Evolutionary conservation across 2,113 vertebrate genomes (phyloP).

Genomic region (Crocuta crocuta): DNA sequence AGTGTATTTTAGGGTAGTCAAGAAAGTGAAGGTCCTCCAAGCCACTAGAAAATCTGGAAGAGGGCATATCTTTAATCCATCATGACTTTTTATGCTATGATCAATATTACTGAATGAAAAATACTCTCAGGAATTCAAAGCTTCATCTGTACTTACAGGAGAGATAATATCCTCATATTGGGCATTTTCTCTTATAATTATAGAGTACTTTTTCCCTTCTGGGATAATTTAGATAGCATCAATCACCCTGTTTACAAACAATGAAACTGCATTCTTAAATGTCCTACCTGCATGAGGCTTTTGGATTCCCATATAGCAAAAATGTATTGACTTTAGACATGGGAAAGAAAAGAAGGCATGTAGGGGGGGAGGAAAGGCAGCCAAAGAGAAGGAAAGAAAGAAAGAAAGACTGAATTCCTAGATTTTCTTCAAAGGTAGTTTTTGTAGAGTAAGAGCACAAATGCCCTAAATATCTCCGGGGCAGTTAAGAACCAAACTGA

Average conservation of each 20-base stretch:
- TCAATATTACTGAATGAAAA: background rate
- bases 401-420: background rate
- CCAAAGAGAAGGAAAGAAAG: background rate
- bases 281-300: background rate
- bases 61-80: background rate
- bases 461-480: background rate
- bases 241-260: background rate
- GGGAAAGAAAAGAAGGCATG: background rate
- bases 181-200: background rate
- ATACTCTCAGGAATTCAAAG: background rate
- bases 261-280: conserved; percentile 18
- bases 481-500: background rate
- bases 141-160: background rate
- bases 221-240: background rate
- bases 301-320: background rate
- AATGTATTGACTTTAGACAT: background rate
- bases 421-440: background rate
- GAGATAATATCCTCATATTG: background rate
- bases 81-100: background rate
- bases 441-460: background rate
- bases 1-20: background rate
- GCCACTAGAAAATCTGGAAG: background rate
- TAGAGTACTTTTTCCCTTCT: background rate
- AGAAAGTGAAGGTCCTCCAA: background rate
- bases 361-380: background rate